phyloP scores from a whole-genome alignment of 2,797 vertebrate genomes.

The Tangara arthus region DNA sequence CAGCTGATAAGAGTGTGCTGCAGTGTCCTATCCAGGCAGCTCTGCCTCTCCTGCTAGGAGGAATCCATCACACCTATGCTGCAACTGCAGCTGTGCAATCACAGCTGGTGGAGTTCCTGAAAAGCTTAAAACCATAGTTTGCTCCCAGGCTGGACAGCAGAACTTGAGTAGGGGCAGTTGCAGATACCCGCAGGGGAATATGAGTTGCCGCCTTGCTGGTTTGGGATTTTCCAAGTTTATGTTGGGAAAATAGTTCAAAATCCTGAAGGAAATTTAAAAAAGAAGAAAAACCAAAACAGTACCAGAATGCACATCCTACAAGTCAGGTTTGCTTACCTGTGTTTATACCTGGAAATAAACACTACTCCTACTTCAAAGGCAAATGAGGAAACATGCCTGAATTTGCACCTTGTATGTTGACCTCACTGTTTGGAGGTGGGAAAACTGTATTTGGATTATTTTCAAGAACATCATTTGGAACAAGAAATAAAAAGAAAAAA shows the following conservation, averaged over 20 bases:
- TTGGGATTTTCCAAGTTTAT: neutral
- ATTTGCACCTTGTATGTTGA: neutral
- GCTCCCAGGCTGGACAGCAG: neutral
- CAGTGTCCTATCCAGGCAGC: neutral
- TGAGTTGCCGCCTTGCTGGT: accelerated
- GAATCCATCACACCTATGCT: neutral
- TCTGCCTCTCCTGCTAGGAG: neutral
- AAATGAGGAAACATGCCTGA: neutral
- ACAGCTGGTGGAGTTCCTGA: neutral
- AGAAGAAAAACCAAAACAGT: accelerated
- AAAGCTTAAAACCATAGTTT: neutral
- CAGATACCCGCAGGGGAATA: accelerated
- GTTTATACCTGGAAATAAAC: neutral
- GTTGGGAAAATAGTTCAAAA: neutral
- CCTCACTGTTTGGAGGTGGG: neutral
- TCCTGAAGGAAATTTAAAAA: neutral
- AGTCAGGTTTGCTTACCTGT: neutral
- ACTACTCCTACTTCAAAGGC: neutral
- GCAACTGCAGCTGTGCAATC: neutral
- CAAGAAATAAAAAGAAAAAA: neutral
- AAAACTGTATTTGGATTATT: neutral
- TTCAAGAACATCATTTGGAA: neutral
- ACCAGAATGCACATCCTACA: neutral
- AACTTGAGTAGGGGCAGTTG: accelerated
- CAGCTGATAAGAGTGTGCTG: neutral